Evolutionary conservation across 1,140 invertebrate genomes (phyloP), one percentile per base, ranked within the genome.

Genomic region (Drusus annulatus): DNA sequence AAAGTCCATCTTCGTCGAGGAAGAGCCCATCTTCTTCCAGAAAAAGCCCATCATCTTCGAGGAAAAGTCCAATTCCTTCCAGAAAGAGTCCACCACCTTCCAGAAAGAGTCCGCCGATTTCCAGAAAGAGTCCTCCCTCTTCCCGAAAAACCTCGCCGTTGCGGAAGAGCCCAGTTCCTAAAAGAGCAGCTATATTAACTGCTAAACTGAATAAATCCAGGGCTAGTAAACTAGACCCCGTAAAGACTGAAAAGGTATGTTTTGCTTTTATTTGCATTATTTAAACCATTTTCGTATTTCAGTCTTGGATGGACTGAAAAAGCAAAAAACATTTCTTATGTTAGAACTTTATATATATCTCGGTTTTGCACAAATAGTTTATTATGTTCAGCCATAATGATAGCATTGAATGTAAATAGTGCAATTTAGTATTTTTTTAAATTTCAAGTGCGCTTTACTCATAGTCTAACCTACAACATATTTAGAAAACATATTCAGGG

Each of bases 191-290:
- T 23, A 63, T 83, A 13, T 69, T 80, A 7, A 76, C 80, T 3
- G 82, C 82, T 7, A 83, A 83, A 51, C 19, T 83, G 1, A 75
- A 45, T 21, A 78, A 77, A 58, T 21, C 76, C 19, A 81, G 69
- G 52, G 16, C 76, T 50, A 63, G 31, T 16, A 81, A 83, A 81
- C 31, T 75, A 2, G 82, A 83, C 62, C 80, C 80, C 17, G 82
- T 83, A 17, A 83, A 83, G 58, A 80, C 80, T 68, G 82, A 83
- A 51, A 83, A 83, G 82, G 82, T 83, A 73, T 51, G 68, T 71
- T n/a, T n/a, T 13, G 7, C 36, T 45, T 45, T 45, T 0, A 13
- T 45, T 45, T 8, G 1, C 36, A n/a, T n/a, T n/a, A n/a, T n/a
- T n/a, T n/a, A n/a, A n/a, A n/a, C n/a, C n/a, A n/a, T n/a, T n/a